Percentiles rank a stretch among this genome's conserved stretches.
These are phyloP conservation scores for Oeneis ivallda DNA, from an alignment of 2,888 invertebrate species.

Conservation along the genomic window DNA sequence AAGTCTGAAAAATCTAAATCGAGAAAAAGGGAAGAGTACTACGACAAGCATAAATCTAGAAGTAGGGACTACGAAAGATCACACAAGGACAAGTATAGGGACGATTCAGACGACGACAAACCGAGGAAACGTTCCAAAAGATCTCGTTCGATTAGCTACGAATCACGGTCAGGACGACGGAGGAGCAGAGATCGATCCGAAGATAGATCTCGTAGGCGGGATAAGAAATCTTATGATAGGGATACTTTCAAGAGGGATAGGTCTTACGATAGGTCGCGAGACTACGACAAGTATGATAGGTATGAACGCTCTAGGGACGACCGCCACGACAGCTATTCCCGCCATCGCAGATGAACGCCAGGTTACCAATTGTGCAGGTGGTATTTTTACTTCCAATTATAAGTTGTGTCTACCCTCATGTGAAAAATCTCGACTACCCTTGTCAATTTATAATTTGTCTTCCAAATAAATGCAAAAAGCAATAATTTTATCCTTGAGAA, in stretches of 20 bases:
- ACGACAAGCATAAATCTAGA: constrained; percentile 61
- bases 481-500: not conserved
- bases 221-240: constrained; percentile 59
- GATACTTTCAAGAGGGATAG: constrained; percentile 49
- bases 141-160: constrained; percentile 66
- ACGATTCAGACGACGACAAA: constrained; percentile 66
- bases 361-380: constrained; percentile 71
- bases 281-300: constrained; percentile 66
- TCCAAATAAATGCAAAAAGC: not conserved
- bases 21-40: constrained; percentile 58
- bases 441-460: constrained; percentile 9
- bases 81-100: constrained; percentile 64
- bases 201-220: constrained; percentile 56
- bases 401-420: constrained; percentile 32
- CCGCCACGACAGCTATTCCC: constrained; percentile 64
- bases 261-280: constrained; percentile 52
- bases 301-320: constrained; percentile 75
- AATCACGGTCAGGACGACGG: constrained; percentile 57
- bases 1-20: constrained; percentile 54
- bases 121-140: constrained; percentile 61
- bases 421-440: constrained; percentile 8
- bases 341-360: constrained; percentile 74
- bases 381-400: constrained; percentile 53
- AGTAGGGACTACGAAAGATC: constrained; percentile 60
- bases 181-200: constrained; percentile 53